Base-by-base conservation (phyloP, 2,888 invertebrate species). In the Perdita meconis region DNA sequence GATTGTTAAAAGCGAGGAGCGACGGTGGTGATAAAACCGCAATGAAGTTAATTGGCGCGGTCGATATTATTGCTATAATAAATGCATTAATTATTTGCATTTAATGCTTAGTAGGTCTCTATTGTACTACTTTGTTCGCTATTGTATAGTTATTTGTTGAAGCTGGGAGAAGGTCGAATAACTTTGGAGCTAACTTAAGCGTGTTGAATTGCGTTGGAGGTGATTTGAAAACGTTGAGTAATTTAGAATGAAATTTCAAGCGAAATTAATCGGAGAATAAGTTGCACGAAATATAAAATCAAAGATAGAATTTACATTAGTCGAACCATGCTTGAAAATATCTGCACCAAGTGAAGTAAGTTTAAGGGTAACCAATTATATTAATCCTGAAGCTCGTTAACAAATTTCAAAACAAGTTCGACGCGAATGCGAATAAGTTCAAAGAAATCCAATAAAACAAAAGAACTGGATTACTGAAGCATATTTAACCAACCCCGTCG, bases 11-110 rank as follows among this genome's bases (percentile, higher is more conserved):
- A 69, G 63, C 51, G 63, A 67, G 50, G 60, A 42, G 60, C 47
- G 68, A 73, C 60, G 42, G 22, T 34, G 38, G 16, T 40, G 66
- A 63, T 65, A 71, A 72, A 77, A 26, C 16, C 19, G 83, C 76
- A 73, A 70, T 60, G 30, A 47, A 68, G 56, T 83, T 81, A 80
- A 83, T 82, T 78, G 78, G 65, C 44, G 53, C 65, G 71, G 71
- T 82, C 59, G 73, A 80, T 67, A 75, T 83, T 83, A 83, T 78
- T 76, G 69, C 69, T 75, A 67, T 71, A 76, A 78, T 76, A 76
- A 60, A 66, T 50, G 24, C 19, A 26, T 65, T 72, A 65, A 82
- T 80, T 72, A 68, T 61, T 19, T 19, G 47, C 47, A 42, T 76
- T 81, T 81, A 64, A 55, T 44, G 47, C 73, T 75, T 56, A 44